Conservation (phyloP, 2,888 invertebrate species). For the Polyommatus icarus region DNA sequence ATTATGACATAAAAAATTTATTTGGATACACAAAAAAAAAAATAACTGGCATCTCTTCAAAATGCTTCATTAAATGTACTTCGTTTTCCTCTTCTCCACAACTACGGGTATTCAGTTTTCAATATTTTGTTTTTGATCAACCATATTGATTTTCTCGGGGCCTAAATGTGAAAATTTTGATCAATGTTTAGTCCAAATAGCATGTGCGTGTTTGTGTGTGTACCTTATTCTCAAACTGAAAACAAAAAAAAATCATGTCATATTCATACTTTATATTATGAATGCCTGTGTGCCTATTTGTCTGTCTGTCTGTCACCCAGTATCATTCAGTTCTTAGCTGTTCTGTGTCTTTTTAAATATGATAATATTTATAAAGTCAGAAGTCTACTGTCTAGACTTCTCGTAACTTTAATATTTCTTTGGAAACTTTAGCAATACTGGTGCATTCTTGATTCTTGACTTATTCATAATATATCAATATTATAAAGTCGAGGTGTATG, state of each 20-base stretch:
- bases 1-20: slow-evolving; percentile 20
- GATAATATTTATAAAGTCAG: neutral
- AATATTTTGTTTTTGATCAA: slow-evolving; percentile 29
- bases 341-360: neutral
- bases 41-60: slow-evolving; percentile 26
- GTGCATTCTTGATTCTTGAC: neutral
- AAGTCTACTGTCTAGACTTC: neutral
- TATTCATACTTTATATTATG: neutral
- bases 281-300: too few species aligned
- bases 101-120: slow-evolving; percentile 15
- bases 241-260: slow-evolving; percentile 33
- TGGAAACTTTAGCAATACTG: neutral
- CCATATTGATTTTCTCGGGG: slow-evolving; percentile 8
- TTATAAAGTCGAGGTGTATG: neutral
- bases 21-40: slow-evolving; percentile 23
- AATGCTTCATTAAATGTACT: slow-evolving; percentile 24
- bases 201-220: neutral
- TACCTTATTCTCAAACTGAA: slow-evolving; percentile 23
- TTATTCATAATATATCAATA: neutral
- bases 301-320: neutral
- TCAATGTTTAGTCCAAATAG: slow-evolving; percentile 13
- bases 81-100: neutral
- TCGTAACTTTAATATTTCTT: slow-evolving; percentile 6
- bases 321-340: neutral
- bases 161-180: slow-evolving; percentile 18